phyloP scores from a whole-genome alignment of 2,113 vertebrate species.

The Emydocephalus ijimae region DNA sequence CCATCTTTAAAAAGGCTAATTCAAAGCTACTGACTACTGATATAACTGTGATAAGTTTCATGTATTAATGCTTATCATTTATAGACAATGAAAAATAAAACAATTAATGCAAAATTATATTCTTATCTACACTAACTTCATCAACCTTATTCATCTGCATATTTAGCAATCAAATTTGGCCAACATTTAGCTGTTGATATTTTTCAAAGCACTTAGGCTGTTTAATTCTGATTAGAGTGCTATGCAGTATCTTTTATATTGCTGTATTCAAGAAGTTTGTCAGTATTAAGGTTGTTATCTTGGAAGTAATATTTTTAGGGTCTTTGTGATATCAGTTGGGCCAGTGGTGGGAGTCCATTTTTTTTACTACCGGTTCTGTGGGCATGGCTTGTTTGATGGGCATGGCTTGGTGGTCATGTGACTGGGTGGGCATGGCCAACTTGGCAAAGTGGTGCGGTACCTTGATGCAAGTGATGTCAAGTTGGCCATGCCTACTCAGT shows the following conservation, averaged over 20 bases:
- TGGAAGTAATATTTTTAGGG: not conserved
- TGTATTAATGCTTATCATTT: slow-evolving; percentile 20
- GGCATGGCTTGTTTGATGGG: too few relatives aligned
- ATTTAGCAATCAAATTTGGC: slow-evolving; percentile 17
- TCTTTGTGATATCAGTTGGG: not conserved
- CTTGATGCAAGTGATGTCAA: too few relatives aligned
- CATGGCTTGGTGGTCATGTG: too few relatives aligned
- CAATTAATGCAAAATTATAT: not conserved
- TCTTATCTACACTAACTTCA: not conserved
- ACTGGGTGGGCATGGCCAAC: too few relatives aligned
- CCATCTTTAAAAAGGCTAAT: not conserved
- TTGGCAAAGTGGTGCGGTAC: too few relatives aligned
- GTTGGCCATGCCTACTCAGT: too few relatives aligned
- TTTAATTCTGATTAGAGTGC: not conserved
- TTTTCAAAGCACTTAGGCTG: not conserved
- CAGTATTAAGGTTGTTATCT: not conserved
- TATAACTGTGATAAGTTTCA: not conserved
- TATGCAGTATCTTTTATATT: not conserved
- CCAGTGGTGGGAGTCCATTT: too few relatives aligned
- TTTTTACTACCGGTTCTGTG: too few relatives aligned
- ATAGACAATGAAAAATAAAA: not conserved
- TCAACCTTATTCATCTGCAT: not conserved
- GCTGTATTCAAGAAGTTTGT: not conserved
- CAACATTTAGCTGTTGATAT: not conserved
- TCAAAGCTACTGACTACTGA: not conserved